Percentiles rank a stretch among this genome's conserved stretches.
These are phyloP conservation scores for Ciconia boyciana DNA, from an alignment of 2,113 vertebrate species.

Conservation along the genomic window DNA sequence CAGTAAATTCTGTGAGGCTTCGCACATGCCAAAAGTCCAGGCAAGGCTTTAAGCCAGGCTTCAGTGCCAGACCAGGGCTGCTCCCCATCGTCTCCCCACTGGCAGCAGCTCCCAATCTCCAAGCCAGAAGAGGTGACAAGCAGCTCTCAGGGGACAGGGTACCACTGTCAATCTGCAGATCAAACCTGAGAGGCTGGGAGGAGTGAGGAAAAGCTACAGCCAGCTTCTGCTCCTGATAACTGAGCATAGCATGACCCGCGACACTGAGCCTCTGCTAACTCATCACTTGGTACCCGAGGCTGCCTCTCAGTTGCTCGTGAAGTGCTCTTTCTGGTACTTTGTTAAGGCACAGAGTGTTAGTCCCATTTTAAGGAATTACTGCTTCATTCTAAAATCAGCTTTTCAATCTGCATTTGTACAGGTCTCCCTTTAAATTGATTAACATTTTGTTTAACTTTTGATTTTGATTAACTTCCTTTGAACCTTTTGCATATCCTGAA, in stretches of 20 bases:
- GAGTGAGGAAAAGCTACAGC: rapidly evolving
- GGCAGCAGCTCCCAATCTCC: neutral
- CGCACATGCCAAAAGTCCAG: rapidly evolving
- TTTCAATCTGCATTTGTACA: neutral
- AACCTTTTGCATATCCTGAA: neutral
- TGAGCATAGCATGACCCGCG: rapidly evolving
- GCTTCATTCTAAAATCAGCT: neutral
- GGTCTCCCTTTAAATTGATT: neutral
- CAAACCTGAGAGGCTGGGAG: rapidly evolving
- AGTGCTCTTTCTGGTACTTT: neutral
- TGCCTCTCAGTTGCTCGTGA: neutral
- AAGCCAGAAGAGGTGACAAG: neutral
- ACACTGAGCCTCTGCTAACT: neutral
- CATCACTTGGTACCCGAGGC: neutral
- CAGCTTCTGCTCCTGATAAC: neutral
- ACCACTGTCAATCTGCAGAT: neutral
- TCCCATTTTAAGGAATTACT: neutral
- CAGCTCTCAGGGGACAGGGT: neutral
- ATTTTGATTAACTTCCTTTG: neutral
- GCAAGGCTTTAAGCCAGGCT: neutral
- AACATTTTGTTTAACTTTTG: neutral
- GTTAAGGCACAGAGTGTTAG: neutral
- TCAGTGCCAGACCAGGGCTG: neutral
- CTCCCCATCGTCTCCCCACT: rapidly evolving
- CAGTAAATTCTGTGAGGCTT: neutral